Conservation (phyloP, 2,888 invertebrate species). For the Trissolcus brochymenae region DNA sequence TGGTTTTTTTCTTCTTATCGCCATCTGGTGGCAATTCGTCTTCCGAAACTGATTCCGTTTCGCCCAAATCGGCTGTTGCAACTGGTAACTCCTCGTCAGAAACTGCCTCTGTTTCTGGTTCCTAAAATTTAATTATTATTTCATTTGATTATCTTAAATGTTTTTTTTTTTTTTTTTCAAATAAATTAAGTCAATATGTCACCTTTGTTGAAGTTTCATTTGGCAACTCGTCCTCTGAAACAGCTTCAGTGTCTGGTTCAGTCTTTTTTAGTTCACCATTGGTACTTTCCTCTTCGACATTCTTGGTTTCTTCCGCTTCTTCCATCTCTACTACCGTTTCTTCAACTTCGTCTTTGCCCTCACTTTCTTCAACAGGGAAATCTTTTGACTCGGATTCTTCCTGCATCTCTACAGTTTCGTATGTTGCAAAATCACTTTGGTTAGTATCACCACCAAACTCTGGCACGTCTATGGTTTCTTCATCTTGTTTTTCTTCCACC, state of each 20-base stretch:
- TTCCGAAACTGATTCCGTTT: conserved; percentile 90
- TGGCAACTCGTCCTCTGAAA: conserved; percentile 86
- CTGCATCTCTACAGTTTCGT: neutral
- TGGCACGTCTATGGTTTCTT: conserved; percentile 1
- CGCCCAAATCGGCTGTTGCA: conserved; percentile 86
- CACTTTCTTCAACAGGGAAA: neutral
- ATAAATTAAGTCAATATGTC: conserved; percentile 10
- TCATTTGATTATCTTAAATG: neutral
- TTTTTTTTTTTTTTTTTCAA: no score
- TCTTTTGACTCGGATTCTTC: conserved; percentile 1
- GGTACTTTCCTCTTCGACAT: conserved; percentile 51
- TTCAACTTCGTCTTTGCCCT: neutral
- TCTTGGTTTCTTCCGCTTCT: conserved; percentile 65
- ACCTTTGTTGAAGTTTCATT: conserved; percentile 75
- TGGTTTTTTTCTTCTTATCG: conserved; percentile 78
- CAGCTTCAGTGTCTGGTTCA: conserved; percentile 89
- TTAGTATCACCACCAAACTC: neutral
- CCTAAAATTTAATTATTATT: conserved; percentile 69
- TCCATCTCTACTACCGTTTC: conserved; percentile 15
- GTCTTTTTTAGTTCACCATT: conserved; percentile 72
- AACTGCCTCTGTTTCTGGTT: conserved; percentile 89
- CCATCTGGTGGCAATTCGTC: conserved; percentile 85
- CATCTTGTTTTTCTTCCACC: conserved; percentile 14
- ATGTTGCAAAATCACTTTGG: conserved; percentile 2
- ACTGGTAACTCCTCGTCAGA: conserved; percentile 89